Base-by-base conservation (phyloP, 2,797 vertebrate species). In the Varecia variegata region DNA sequence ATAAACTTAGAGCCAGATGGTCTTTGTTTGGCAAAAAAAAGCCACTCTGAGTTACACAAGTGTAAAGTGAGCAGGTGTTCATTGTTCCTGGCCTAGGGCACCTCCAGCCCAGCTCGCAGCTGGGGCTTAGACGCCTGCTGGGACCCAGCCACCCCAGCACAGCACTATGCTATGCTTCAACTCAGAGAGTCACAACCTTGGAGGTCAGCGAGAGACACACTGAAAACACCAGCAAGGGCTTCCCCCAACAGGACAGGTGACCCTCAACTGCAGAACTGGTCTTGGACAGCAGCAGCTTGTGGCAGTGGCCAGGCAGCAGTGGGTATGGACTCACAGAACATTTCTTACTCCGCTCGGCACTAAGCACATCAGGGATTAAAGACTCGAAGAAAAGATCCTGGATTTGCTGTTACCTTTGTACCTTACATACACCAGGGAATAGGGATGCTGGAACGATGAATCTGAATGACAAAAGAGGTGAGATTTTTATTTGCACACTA, bases 1-100 rank as follows among this genome's bases (percentile, higher is more conserved):
- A 35, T 54, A 93, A 89, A 74, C 60, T 23, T 45, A 90, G 35
- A 93, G 79, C 73, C 92, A 92, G 83, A 86, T 73, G 79, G 74
- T 32, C 35, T 80, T 84, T 74, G 12, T 68, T 65, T 50, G 71
- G 88, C n/a, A 32, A 92, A 74, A 52, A 20, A 20, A 52, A 30
- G 11, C 12, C 40, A 45, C 47, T 40, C 54, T 25, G 54, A 86
- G 47, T 79, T 67, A 30, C 25, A 18, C 14, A 58, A 94, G 88
- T n/a, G 68, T 79, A 60, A 88, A 90, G 54, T 21, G n/a, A 96
- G 74, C 93, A 65, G 62, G 43, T 88, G 35, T 35, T 67, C 65
- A 35, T 18, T 32, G 92, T 82, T 71, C 30, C 77, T 74, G 58
- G 50, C 60, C 27, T 32, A 32, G 23, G 27, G 47, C 40, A 45